phyloP scores from a whole-genome alignment of 2,888 invertebrate genomes.

The Lithophane socia region DNA sequence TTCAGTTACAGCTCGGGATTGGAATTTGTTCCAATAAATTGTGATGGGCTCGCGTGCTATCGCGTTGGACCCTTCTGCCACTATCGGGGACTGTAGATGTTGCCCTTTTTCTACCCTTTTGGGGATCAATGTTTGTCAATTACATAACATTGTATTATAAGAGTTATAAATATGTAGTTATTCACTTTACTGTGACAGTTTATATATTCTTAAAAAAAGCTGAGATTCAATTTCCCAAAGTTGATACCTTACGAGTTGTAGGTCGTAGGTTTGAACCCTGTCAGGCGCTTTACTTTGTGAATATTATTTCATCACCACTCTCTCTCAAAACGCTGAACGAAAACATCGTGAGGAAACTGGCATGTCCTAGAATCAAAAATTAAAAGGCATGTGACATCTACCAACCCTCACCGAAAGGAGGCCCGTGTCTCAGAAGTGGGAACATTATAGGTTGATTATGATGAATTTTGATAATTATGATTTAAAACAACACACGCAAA shows the following conservation, averaged over 20 bases:
- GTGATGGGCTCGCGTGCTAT: constrained; percentile 38
- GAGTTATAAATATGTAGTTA: constrained; percentile 18
- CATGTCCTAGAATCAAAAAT: no score
- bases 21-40: constrained; percentile 62
- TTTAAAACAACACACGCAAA: background rate
- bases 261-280: no score
- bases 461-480: background rate
- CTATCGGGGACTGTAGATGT: constrained; percentile 33
- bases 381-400: no score
- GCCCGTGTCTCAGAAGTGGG: no score
- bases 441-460: no score
- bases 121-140: constrained; percentile 50
- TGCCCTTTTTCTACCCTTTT: constrained; percentile 51
- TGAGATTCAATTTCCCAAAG: no score
- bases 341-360: no score
- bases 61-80: constrained; percentile 44
- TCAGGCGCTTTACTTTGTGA: no score
- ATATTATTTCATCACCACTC: no score
- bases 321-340: no score
- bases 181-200: background rate
- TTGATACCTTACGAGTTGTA: background rate
- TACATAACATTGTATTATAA: constrained; percentile 39
- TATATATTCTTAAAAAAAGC: background rate
- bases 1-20: constrained; percentile 55
- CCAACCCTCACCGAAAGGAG: no score